Percentiles rank a stretch among this genome's conserved stretches.
phyloP scores from a whole-genome alignment of 1,140 invertebrate genomes.

The Nephila pilipes region DNA sequence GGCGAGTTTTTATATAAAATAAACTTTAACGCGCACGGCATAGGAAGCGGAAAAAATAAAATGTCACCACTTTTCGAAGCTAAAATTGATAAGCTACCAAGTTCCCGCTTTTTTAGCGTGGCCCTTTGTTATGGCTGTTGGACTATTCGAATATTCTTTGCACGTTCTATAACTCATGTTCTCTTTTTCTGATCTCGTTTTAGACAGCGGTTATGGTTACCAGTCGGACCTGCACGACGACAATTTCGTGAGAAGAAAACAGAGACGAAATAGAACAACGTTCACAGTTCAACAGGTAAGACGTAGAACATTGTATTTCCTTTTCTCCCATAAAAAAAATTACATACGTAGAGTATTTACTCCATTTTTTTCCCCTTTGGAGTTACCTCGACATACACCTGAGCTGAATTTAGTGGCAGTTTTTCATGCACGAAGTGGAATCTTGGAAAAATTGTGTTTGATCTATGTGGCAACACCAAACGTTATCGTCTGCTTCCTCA shows the following conservation, averaged over 20 bases:
- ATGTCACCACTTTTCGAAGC: background rate
- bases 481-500: constrained; percentile 31
- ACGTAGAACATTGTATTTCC: constrained; percentile 54
- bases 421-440: constrained; percentile 32
- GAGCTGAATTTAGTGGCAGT: constrained; percentile 57
- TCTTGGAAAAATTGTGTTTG: constrained; percentile 58
- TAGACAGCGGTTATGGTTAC: constrained; percentile 82
- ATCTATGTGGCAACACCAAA: constrained; percentile 33
- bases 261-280: constrained; percentile 96
- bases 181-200: constrained; percentile 69
- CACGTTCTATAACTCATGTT: constrained; percentile 74
- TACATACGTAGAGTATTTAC: constrained; percentile 33
- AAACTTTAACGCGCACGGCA: background rate
- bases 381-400: constrained; percentile 49
- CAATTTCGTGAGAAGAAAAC: constrained; percentile 96
- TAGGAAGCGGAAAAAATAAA: background rate
- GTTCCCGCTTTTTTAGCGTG: constrained; percentile 42
- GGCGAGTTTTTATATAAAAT: background rate
- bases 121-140: background rate
- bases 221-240: constrained; percentile 96
- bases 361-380: background rate
- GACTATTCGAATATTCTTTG: constrained; percentile 23
- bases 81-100: constrained; percentile 6
- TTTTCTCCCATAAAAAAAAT: constrained; percentile 6
- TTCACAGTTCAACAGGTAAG: constrained; percentile 96